phyloP scores from a whole-genome alignment of 2,888 invertebrate species.

The Epicampocera succincta region DNA sequence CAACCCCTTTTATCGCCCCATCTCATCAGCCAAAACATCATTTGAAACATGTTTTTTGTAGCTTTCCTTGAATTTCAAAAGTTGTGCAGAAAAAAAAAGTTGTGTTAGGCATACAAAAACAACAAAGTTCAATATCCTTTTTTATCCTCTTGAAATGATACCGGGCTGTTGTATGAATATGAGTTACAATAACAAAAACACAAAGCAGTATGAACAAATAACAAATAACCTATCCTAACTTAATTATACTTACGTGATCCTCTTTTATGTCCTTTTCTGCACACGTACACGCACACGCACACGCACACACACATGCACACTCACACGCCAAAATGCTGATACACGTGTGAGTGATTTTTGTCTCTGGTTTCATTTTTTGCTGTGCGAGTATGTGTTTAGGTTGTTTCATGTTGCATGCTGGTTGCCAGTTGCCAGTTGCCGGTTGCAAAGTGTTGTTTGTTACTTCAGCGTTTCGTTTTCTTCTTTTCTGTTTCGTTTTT shows the following conservation, averaged over 20 bases:
- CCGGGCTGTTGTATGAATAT: neutral
- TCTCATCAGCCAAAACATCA: constrained; percentile 11
- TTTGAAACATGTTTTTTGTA: constrained; percentile 33
- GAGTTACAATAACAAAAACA: constrained; percentile 15
- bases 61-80: constrained; percentile 24
- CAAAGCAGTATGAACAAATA: constrained; percentile 20
- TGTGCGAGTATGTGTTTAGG: constrained; percentile 7
- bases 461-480: constrained; percentile 4
- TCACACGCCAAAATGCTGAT: constrained; percentile 7
- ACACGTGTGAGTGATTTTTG: constrained; percentile 12
- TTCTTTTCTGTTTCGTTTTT: neutral
- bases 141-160: constrained; percentile 30
- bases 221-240: constrained; percentile 67
- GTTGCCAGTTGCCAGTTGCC: constrained; percentile 38
- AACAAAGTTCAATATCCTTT: constrained; percentile 59
- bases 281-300: neutral
- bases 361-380: constrained; percentile 16
- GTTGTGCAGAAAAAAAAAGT: constrained; percentile 20
- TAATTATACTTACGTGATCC: constrained; percentile 67
- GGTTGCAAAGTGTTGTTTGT: constrained; percentile 7
- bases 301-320: constrained; percentile 8
- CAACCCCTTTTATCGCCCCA: constrained; percentile 33
- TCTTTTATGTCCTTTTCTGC: constrained; percentile 44
- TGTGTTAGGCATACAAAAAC: constrained; percentile 28
- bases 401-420: constrained; percentile 51